Evolutionary conservation across 2,113 vertebrate species (phyloP).

Genomic region (mouse (Mus musculus)): GRCm39 chr5:96842501-96843000

Average conservation of each 20-base stretch:
- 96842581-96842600: background rate
- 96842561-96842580: background rate
- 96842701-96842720: background rate
- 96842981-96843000: conserved; percentile 92
- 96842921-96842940: conserved; percentile 86
- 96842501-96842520: background rate
- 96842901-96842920: conserved; percentile 83
- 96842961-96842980: conserved; percentile 89
- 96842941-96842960: conserved; percentile 89
- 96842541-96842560: background rate
- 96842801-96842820: conserved; percentile 92
- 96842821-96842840: conserved; percentile 89
- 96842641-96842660: conserved; percentile 1
- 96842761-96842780: conserved; percentile 95
- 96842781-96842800: conserved; percentile 89
- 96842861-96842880: conserved; percentile 87
- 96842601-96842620: background rate
- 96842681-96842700: conserved; percentile 32
- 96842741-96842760: conserved; percentile 85
- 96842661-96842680: conserved; percentile 62
- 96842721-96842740: conserved; percentile 35
- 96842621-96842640: background rate
- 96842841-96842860: conserved; percentile 94
- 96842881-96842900: conserved; percentile 91
- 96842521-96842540: background rate